Evolutionary conservation across 2,888 invertebrate genomes (phyloP), one percentile per base, ranked within the genome.

Genomic region (Unio pictorum): DNA sequence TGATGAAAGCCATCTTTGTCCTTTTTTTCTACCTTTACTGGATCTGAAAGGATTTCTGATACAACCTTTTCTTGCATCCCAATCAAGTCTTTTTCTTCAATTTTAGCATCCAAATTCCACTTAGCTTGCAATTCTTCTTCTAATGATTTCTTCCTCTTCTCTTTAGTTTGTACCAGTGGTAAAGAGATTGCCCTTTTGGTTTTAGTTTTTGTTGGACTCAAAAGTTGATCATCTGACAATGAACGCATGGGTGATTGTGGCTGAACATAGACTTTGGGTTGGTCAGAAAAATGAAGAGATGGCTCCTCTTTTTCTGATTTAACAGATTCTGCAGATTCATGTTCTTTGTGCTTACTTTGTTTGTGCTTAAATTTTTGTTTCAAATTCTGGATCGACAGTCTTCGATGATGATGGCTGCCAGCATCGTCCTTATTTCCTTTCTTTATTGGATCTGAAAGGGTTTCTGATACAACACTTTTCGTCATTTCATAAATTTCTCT

Each of bases 281-380:
- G 45, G 45, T 45, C 45, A 3, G 45, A 45, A 45, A 45, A 45
- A 2, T 11, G 15, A 45, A 45, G 15, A 45, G 0, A 0, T 45
- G 45, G 11, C 3, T 45, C 45, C 11, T 45, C 45, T 45, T 45
- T 15, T 15, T 45, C 45, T 0, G 11, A 45, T 45, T 45, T 45
- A 45, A 45, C 45, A 3, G 45, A 45, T 45, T 45, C 45, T 45
- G 45, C 34, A 7, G 34, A 45, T 3, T 45, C 45, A 45, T 45
- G 3, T 11, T 66, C 72, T 57, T 74, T 73, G 15, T 45, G 45
- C 45, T 45, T 45, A 45, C 45, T 15, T 11, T 45, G 45, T 45
- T 45, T 45, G 61, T 69, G 68, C 62, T 77, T 72, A 34, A 75
- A 70, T 61, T 75, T 75, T 63, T 77, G 72, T 64, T 79, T 78